phyloP scores from a whole-genome alignment of 2,888 invertebrate genomes.

The Diaprepes abbreviatus region DNA sequence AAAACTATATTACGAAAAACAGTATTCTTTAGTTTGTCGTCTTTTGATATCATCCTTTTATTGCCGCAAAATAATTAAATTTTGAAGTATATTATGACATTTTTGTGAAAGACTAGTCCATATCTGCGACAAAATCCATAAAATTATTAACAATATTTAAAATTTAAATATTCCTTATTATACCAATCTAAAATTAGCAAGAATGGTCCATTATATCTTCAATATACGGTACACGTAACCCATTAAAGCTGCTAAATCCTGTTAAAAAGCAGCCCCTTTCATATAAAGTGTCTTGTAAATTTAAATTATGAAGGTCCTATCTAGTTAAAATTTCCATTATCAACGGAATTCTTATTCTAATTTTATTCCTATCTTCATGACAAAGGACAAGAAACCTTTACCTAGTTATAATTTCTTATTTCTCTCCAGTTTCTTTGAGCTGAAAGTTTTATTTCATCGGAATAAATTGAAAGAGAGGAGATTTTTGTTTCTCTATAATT shows the following conservation, averaged over 20 bases:
- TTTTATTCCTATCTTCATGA: neutral
- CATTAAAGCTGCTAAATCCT: neutral
- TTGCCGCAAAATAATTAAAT: no score
- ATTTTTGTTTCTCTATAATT: no score
- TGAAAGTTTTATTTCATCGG: neutral
- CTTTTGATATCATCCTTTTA: no score
- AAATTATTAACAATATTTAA: no score
- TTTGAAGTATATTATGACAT: no score
- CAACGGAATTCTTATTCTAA: neutral
- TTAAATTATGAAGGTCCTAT: neutral
- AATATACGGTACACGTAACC: neutral
- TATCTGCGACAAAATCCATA: no score
- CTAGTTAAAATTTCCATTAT: slow-evolving; percentile 10
- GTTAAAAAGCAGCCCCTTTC: neutral
- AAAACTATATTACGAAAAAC: no score
- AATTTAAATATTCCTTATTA: neutral
- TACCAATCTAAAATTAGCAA: neutral
- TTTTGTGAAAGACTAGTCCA: no score
- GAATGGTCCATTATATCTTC: neutral
- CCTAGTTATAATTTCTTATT: slow-evolving; percentile 12
- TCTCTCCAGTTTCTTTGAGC: neutral
- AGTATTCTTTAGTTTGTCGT: no score
- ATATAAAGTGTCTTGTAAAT: neutral
- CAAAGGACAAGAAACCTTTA: neutral
- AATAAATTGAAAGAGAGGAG: neutral